These are phyloP conservation scores for Clusia tigrina DNA, from an alignment of 2,888 invertebrate genomes.

Conservation along the genomic window DNA sequence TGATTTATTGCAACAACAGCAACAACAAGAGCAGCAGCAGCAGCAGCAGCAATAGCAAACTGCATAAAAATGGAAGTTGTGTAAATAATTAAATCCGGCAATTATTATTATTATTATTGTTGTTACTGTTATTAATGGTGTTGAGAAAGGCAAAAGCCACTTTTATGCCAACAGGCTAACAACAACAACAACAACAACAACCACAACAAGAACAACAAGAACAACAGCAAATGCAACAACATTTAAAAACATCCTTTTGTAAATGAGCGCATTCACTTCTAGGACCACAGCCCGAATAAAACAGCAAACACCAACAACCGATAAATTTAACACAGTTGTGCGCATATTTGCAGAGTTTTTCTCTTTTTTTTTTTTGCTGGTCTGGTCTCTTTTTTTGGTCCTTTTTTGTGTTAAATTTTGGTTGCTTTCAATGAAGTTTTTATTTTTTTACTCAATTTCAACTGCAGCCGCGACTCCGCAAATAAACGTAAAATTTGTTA, in stretches of 20 bases:
- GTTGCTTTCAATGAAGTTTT: background rate
- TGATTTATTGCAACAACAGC: slow-evolving; percentile 40
- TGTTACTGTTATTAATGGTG: slow-evolving; percentile 41
- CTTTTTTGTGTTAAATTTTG: background rate
- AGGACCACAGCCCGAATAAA: background rate
- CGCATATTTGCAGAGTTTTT: background rate
- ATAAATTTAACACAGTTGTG: slow-evolving; percentile 50
- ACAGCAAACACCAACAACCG: slow-evolving; percentile 32
- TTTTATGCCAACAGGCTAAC: slow-evolving; percentile 39
- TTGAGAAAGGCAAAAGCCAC: slow-evolving; percentile 52
- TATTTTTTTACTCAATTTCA: slow-evolving; percentile 4
- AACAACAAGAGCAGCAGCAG: slow-evolving; percentile 27
- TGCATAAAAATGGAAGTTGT: slow-evolving; percentile 40
- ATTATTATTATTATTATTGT: slow-evolving; percentile 42
- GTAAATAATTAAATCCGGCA: slow-evolving; percentile 52
- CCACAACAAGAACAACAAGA: slow-evolving; percentile 26
- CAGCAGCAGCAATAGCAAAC: slow-evolving; percentile 14
- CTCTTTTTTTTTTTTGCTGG: background rate
- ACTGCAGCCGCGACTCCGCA: slow-evolving; percentile 10
- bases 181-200: slow-evolving; percentile 19
- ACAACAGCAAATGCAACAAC: background rate
- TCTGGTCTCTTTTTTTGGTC: background rate
- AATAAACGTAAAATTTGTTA: background rate
- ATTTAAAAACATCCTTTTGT: background rate
- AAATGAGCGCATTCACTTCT: slow-evolving; percentile 24